Evolutionary conservation across 2,888 invertebrate genomes (phyloP), one percentile per base, ranked within the genome.

Genomic region (Agrochola lota): DNA sequence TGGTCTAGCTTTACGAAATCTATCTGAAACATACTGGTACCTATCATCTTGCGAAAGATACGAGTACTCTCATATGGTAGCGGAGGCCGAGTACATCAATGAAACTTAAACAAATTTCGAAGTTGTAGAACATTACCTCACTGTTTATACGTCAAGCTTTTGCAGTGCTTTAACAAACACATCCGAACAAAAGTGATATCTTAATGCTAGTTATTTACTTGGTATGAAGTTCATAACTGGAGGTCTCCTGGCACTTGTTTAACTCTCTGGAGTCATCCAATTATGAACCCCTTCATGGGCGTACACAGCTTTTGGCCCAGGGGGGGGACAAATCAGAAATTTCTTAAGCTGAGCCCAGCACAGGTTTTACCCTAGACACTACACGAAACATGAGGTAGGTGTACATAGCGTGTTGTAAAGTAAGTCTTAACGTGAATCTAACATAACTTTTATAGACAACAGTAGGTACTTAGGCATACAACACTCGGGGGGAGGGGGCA

Each of bases 1-100:
- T 43, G 55, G 59, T 71, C 70, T 68, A 23, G 49, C 8, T 69
- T 81, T 69, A 76, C 68, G 68, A 81, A 85, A 83, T 69, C 35
- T 23, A 69, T 66, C 30, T 81, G 20, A 81, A 68, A 81, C 23
- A 26, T 43, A 77, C 40, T 12, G 17, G 46, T 40, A 40, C 12
- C 43, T 23, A 43, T 11, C 55, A 23, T 26, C 46, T 73, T 81
- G 35, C 52, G 26, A 62, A 73, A 81, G 74, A 74, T 1, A n/a
- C n/a, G n/a, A n/a, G n/a, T n/a, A 12, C 11, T 60, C 30, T n/a
- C 59, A 43, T 57, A 15, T 57, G 43, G 75, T 43, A 74, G 74
- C 30, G 17, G 17, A 73, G 17, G 9, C 30, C 30, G 30, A 43
- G 20, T 49, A 15, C 52, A 20, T 20, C 2, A 8, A 52, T 20